Evolutionary conservation across 2,888 invertebrate species (phyloP), one percentile per base, ranked within the genome.

Genomic region (Melipona bicolor): DNA sequence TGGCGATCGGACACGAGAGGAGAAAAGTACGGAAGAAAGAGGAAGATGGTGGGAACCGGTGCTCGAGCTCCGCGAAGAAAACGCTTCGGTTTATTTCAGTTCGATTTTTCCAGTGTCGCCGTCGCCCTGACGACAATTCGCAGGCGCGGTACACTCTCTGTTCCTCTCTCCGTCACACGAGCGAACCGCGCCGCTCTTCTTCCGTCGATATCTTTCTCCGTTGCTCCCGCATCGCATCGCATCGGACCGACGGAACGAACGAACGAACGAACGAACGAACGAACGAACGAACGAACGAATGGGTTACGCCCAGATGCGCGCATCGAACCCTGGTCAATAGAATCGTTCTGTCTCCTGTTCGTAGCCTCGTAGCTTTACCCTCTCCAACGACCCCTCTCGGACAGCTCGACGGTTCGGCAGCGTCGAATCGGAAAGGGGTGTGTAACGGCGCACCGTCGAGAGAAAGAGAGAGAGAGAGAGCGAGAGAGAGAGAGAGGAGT

Each of bases 241-340:
- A 81, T 88, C 87, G 84, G 79, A 75, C 83, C 81, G 77, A 75
- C 82, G 81, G 83, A 81, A 87, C 90, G 89, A 92, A 43, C 43
- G 56, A 56, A 56, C 56, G 56, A 56, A 43, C 43, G 43, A 43
- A 32, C 32, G 32, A 32, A 32, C 32, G 32, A 32, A 32, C 32
- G 32, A 36, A 36, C 36, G 36, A 36, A 36, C 36, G 36, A 81
- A 87, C 90, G 89, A 92, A 90, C 92, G 92, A 94, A 94, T 93
- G 93, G 94, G 94, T 94, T 94, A 94, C 94, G 94, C 94, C 94
- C 94, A 94, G 94, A 94, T 94, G 94, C 94, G 94, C 94, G 93
- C 94, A 94, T 94, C 94, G 94, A 94, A 94, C 90, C 90, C 94
- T 94, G 94, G 94, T 94, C 94, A 94, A 94, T 94, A 94, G 91